phyloP scores from a whole-genome alignment of 30 jellyfish, hydroid and myxozoan genomes.

The Aurelia aurita region DNA sequence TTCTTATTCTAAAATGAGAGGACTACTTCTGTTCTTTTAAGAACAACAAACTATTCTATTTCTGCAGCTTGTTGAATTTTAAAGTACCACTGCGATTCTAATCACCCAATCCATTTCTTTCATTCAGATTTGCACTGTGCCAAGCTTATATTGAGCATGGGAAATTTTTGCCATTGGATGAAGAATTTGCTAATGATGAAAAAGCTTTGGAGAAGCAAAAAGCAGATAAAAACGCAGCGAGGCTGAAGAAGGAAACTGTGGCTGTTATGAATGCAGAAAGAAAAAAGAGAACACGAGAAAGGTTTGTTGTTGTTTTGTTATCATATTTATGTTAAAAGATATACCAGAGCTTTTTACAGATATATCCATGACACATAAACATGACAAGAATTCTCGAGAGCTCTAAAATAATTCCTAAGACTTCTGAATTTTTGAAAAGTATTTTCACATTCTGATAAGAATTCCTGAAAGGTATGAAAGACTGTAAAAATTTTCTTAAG shows the following conservation, averaged over 20 bases:
- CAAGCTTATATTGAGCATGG: constrained; percentile 98
- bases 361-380: too few species aligned
- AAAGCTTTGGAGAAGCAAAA: constrained; percentile 64
- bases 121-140: constrained; percentile 82
- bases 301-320: constrained; percentile 27
- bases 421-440: too few species aligned
- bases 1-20: too few species aligned
- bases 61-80: too few species aligned
- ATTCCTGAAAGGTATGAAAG: too few species aligned
- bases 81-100: neutral
- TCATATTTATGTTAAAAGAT: neutral
- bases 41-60: too few species aligned
- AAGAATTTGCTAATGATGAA: constrained; percentile 74
- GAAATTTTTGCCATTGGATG: constrained; percentile 89
- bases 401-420: too few species aligned
- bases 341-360: neutral
- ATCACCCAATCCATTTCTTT: neutral
- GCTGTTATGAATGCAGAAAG: constrained; percentile 80
- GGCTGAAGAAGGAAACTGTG: constrained; percentile 82
- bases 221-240: constrained; percentile 85
- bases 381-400: too few species aligned
- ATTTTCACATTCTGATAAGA: too few species aligned
- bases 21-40: too few species aligned
- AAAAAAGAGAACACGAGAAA: constrained; percentile 76
- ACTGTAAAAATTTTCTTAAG: too few species aligned